Base-by-base conservation (phyloP, 2,888 invertebrate genomes). In the Tethea ocularis region DNA sequence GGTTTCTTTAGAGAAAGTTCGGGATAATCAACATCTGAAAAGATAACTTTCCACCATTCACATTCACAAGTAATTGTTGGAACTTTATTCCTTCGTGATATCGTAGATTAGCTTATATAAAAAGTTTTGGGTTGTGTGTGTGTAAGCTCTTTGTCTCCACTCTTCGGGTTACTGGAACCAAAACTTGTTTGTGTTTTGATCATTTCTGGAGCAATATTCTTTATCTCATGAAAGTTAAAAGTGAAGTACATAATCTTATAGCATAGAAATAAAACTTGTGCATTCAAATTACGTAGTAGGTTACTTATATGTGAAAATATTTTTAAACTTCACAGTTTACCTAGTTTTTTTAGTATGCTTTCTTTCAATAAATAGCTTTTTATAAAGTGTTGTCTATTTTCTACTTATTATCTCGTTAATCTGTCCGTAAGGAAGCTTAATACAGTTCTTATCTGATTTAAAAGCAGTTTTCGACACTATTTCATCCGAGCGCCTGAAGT, bases 121-220 rank as follows among this genome's bases (percentile, higher is more conserved):
- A 69, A 74, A 75, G 61, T 75, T 72, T 68, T 58, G 64, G 57
- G 61, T 59, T 51, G 23, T 64, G 67, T 77, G 58, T 77, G 69
- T 67, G 70, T 68, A 70, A 74, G 72, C 61, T 63, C 57, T 52
- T 20, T 38, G 38, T 22, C 36, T 24, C n/a, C n/a, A 46, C 20
- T 46, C 15, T 46, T 29, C 46, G 38, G 38, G 24, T 15, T 6
- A 26, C 17, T 13, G 36, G 33, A 33, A 36, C 22, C 23, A 36
- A 24, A 52, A 58, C 55, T 51, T 36, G 26, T 62, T 56, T 65
- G 58, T 63, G 58, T 60, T 29, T 17, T 23, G 1, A 53, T 29
- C 2, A n/a, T n/a, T 26, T 24, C 5, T 8, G 2, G 0, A 52
- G 52, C 26, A 15, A 52, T 52, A 4, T 24, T 15, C 8, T 20